Conservation (phyloP, 2,888 invertebrate species). For the Eucera pruinosa region DNA sequence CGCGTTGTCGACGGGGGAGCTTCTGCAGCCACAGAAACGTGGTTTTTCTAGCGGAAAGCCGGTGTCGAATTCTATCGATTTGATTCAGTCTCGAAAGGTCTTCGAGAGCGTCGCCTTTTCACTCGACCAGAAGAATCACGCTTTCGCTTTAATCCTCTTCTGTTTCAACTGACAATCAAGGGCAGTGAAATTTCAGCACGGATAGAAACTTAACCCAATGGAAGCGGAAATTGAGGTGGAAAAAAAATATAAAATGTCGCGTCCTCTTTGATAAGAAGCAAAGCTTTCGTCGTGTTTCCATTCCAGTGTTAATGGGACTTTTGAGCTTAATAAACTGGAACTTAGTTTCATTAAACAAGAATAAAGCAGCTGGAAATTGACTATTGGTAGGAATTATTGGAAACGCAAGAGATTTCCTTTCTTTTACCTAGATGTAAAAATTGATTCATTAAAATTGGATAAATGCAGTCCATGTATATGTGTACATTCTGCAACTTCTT, state of each 20-base stretch:
- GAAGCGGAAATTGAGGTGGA: background rate
- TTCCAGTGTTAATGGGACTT: background rate
- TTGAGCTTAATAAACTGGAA: background rate
- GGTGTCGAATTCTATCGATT: slow-evolving; percentile 34
- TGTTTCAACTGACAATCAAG: slow-evolving; percentile 16
- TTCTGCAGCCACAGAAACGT: background rate
- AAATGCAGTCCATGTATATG: background rate
- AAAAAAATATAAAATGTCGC: background rate
- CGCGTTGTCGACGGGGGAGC: background rate
- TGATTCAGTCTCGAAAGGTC: slow-evolving; percentile 21
- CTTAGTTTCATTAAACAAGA: background rate
- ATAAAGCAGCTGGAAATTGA: background rate
- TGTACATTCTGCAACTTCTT: too few species aligned
- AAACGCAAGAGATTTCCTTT: background rate
- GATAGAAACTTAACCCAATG: background rate
- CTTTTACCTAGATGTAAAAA: background rate
- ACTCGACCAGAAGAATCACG: slow-evolving; percentile 1
- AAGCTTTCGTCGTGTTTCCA: background rate
- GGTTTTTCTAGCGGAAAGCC: slow-evolving; percentile 6
- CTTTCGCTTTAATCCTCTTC: slow-evolving; percentile 11
- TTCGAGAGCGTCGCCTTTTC: slow-evolving; percentile 1
- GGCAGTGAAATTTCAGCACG: background rate
- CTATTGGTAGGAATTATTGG: background rate
- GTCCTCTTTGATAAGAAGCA: background rate
- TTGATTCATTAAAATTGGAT: background rate